Conservation (phyloP, 2,113 vertebrate species). For the Marcusenius ussheri region DNA sequence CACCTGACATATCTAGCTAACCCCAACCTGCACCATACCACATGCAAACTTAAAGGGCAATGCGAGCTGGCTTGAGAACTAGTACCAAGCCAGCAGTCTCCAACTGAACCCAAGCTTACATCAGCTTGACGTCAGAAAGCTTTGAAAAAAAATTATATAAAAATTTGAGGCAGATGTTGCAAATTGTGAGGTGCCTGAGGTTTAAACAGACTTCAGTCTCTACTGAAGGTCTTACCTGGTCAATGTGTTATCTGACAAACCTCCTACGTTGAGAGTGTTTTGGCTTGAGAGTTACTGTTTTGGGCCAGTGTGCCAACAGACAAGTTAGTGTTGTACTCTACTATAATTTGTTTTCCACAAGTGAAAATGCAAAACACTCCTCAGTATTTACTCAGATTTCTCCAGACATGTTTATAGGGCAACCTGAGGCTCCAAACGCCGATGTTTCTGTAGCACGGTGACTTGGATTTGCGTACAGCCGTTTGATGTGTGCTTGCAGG, state of each 20-base stretch:
- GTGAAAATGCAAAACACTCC: not conserved
- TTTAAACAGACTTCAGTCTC: not conserved
- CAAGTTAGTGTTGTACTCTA: not conserved
- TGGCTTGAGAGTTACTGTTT: constrained; percentile 13
- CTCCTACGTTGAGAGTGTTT: not conserved
- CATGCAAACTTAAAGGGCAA: not conserved
- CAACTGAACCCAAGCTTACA: not conserved
- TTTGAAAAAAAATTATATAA: not conserved
- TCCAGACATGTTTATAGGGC: not conserved
- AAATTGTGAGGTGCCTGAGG: not conserved
- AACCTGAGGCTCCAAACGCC: not conserved
- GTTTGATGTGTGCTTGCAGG: not conserved
- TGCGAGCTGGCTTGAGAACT: not conserved
- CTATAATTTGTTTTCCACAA: not conserved
- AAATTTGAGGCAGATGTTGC: constrained; percentile 19
- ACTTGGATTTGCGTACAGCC: not conserved
- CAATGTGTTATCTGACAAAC: constrained; percentile 5
- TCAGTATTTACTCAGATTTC: not conserved
- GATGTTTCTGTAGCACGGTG: not conserved
- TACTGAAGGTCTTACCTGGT: constrained; percentile 2
- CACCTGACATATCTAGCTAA: not conserved
- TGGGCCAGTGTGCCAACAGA: not conserved
- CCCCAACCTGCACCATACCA: not conserved
- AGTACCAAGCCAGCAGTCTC: not conserved
- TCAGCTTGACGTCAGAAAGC: constrained; percentile 8